Percentiles rank a stretch among this genome's conserved stretches.
Conservation (phyloP, 2,797 vertebrate species). For the Chelmon rostratus region DNA sequence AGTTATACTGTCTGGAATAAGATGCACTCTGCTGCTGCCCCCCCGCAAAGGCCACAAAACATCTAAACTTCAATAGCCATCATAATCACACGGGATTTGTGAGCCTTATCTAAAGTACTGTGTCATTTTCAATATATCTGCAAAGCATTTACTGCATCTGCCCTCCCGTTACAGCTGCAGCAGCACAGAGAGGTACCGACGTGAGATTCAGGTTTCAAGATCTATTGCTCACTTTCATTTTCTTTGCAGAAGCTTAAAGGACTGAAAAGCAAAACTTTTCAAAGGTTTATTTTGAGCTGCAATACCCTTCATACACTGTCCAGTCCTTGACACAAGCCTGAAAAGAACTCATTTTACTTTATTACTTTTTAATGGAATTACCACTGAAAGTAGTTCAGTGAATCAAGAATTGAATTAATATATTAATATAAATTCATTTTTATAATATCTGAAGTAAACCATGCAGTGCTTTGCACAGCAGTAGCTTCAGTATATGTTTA, state of each 20-base stretch:
- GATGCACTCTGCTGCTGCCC: slow-evolving; percentile 27
- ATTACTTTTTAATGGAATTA: not conserved
- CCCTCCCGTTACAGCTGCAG: slow-evolving; percentile 52
- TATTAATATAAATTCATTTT: no score
- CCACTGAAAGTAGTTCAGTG: not conserved
- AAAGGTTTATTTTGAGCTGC: slow-evolving; percentile 2
- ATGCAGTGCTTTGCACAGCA: not conserved
- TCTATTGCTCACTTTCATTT: slow-evolving; percentile 44
- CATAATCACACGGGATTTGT: slow-evolving; percentile 59
- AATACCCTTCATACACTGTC: not conserved
- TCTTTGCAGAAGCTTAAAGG: slow-evolving; percentile 15
- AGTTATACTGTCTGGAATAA: slow-evolving; percentile 36
- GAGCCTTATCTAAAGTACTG: slow-evolving; percentile 64
- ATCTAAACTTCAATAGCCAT: slow-evolving; percentile 45
- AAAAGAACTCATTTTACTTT: not conserved
- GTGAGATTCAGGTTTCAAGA: slow-evolving; percentile 52
- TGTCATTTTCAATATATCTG: slow-evolving; percentile 73
- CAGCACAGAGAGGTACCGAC: slow-evolving; percentile 47
- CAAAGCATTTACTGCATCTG: slow-evolving; percentile 56
- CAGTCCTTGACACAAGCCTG: not conserved
- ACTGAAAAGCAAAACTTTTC: not conserved
- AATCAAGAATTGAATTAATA: not conserved
- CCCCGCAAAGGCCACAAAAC: slow-evolving; percentile 36
- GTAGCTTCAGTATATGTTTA: not conserved
- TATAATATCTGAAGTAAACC: not conserved